Evolutionary conservation across 2,113 vertebrate species (phyloP), one percentile per base, ranked within the genome.

Genomic region (Ascaphus truei): DNA sequence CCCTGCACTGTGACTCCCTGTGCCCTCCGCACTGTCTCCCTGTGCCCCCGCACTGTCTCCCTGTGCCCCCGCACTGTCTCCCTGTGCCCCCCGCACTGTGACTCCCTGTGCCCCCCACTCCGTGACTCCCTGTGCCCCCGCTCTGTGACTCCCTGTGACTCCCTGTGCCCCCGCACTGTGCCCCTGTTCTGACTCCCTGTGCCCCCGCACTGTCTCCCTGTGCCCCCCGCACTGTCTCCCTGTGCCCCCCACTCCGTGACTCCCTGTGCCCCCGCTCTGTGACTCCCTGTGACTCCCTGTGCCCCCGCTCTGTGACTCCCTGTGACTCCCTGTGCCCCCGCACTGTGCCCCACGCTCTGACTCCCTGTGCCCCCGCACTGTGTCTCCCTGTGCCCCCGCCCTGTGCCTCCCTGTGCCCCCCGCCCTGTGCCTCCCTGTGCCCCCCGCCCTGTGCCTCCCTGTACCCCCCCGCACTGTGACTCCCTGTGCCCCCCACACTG

Each of bases 71-170:
- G 0, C 25, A 1, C 0, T 3, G 4, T 7, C 11, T 18, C 23
- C 2, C 4, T 26, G 2, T 29, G 1, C n/a, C 2, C 30, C 23
- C 5, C 22, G 2, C 50, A 1, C 45, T 16, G 22, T n/a, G n/a
- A 1, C 41, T 18, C 37, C 6, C 4, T 13, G 23, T 12, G 0
- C 6, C 2, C 0, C 0, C 0, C 31, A 5, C 5, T 11, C 31
- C 5, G 31, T 33, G 5, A 33, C 1, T 12, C 7, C 25, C 13
- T 2, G n/a, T n/a, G 2, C 26, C 0, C 37, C 4, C n/a, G n/a
- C n/a, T n/a, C n/a, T n/a, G n/a, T n/a, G n/a, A n/a, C n/a, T 34
- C 30, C 13, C 16, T 1, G 7, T 18, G 7, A 18, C 31, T 13
- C 15, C 31, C 16, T 7, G 56, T 1, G 2, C 31, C 30, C n/a